A percentile compares a stretch with the other conserved stretches of the same genome.
These are phyloP conservation scores for Piprites chloris DNA, from an alignment of 2,113 vertebrate species.

Conservation along the genomic window DNA sequence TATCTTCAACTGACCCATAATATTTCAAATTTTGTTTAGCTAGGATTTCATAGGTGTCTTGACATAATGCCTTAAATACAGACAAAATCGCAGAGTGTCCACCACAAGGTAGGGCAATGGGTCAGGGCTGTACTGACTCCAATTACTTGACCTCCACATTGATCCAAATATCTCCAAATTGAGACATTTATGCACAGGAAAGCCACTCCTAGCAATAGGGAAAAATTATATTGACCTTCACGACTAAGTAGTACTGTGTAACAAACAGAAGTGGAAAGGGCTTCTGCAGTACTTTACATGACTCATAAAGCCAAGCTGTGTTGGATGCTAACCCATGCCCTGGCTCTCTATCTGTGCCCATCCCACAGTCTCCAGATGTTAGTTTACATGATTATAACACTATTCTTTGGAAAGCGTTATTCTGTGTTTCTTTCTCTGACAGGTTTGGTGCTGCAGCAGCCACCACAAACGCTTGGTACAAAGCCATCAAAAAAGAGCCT, in stretches of 20 bases:
- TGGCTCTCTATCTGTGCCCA: neutral
- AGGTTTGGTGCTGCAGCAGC: neutral
- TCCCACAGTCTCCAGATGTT: neutral
- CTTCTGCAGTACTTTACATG: neutral
- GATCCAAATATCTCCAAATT: neutral
- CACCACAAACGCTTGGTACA: neutral
- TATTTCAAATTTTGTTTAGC: neutral
- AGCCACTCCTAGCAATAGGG: neutral
- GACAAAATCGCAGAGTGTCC: neutral
- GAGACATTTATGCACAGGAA: neutral
- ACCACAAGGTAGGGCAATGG: neutral
- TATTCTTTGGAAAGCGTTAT: neutral
- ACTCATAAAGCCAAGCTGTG: neutral
- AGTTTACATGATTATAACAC: neutral
- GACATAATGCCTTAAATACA: neutral
- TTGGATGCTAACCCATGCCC: neutral
- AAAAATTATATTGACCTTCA: neutral
- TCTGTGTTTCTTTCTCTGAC: neutral
- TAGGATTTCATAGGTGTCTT: neutral
- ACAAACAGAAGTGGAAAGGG: neutral
- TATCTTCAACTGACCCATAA: neutral
- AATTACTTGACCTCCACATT: neutral
- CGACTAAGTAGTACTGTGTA: neutral
- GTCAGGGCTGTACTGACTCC: neutral
- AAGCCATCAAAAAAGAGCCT: neutral